A percentile compares a stretch with the other conserved stretches of the same genome.
Evolutionary conservation across 2,797 vertebrate species (phyloP).

Genomic region (Mormyrus proboscirostris): DNA sequence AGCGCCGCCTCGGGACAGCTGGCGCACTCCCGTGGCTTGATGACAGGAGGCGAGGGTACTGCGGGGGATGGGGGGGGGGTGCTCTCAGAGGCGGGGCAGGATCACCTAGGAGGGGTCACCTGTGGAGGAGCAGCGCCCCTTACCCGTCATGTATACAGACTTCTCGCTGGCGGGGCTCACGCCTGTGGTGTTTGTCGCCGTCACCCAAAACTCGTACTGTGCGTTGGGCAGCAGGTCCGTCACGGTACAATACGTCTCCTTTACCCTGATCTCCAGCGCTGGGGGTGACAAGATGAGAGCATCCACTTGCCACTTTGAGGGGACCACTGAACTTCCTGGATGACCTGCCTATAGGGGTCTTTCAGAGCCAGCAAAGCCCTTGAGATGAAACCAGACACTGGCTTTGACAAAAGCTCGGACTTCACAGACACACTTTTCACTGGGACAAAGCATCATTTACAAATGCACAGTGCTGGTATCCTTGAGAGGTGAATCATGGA

Average conservation of each 20-base stretch:
- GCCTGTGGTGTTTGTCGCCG: slow-evolving; percentile 80
- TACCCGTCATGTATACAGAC: slow-evolving; percentile 87
- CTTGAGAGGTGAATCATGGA: background rate
- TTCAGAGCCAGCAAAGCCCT: background rate
- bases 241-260: slow-evolving; percentile 86
- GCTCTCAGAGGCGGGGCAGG: background rate
- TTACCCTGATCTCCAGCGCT: slow-evolving; percentile 72
- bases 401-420: background rate
- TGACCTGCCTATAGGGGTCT: background rate
- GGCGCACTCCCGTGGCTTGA: slow-evolving; percentile 67
- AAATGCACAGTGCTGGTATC: background rate
- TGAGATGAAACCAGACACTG: background rate
- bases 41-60: slow-evolving; percentile 82
- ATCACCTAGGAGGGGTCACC: background rate
- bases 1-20: slow-evolving; percentile 78
- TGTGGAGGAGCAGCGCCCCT: slow-evolving; percentile 17
- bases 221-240: slow-evolving; percentile 75
- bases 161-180: slow-evolving; percentile 82
- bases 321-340: background rate
- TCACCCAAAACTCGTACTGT: slow-evolving; percentile 94
- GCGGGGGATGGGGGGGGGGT: background rate
- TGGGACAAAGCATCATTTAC: background rate
- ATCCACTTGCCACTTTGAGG: background rate
- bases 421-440: background rate
- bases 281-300: slow-evolving; percentile 23